Evolutionary conservation across 2,797 vertebrate genomes (phyloP), one percentile per base, ranked within the genome.

Genomic region (Rhinatrema bivittatum): DNA sequence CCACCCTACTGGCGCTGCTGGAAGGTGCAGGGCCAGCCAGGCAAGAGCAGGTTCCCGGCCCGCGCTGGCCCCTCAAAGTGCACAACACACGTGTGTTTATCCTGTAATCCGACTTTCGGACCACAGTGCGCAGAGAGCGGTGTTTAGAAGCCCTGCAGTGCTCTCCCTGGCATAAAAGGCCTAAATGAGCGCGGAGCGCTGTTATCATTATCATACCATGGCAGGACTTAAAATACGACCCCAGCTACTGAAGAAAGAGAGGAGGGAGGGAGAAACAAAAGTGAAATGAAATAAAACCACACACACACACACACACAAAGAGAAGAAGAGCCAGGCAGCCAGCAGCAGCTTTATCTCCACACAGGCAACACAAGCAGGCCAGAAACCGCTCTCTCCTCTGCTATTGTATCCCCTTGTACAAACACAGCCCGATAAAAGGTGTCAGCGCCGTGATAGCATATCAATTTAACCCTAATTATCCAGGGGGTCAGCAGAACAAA

Each of bases 391-490:
- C 75, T 70, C 77, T 82, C 76, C 73, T 66, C 69, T 66, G 70
- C 74, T 68, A 84, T 79, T 70, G 69, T 77, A 78, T 77, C 65
- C 70, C 73, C 79, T 80, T 78, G 74, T 81, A 80, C 77, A 85
- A 85, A 86, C 74, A 86, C 67, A 75, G 41, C 72, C 68, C 74
- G 74, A 83, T 76, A 85, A 76, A 81, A 82, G 61, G 78, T 85
- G 81, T 82, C 78, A 82, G 72, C 48, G 30, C 55, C 60, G 77
- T 25, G 78, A 80, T 60, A 78, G 75, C 53, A 16, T 71, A 79
- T 81, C 79, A 80, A 74, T 82, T 84, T 86, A 85, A 86, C 84
- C 81, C 65, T 68, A 85, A 86, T 86, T 86, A 85, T 79, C 76
- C 56, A 62, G 71, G 60, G 80, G 82, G 82, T 85, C 84, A 85